Percentiles rank a stretch among this genome's conserved stretches.
Conservation (phyloP, 2,797 vertebrate genomes). For the Sebastes steindachneri region DNA sequence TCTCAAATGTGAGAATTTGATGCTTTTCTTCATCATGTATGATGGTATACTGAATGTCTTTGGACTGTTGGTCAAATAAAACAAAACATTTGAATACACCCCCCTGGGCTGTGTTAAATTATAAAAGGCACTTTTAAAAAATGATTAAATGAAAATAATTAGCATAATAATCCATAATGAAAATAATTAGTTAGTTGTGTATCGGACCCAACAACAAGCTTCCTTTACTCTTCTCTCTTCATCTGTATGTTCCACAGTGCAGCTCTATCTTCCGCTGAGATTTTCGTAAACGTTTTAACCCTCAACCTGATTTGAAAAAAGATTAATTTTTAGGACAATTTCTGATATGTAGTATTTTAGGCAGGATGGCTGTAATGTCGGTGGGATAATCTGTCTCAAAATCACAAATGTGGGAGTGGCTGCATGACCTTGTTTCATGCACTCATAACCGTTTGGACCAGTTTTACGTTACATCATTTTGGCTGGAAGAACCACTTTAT, state of each 20-base stretch:
- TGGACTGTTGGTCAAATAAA: background rate
- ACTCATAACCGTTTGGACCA: background rate
- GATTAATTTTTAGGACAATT: constrained; percentile 43
- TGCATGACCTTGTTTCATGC: constrained; percentile 31
- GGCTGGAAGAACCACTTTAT: background rate
- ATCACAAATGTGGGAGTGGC: constrained; percentile 13
- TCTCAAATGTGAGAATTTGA: too few relatives aligned
- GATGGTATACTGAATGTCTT: background rate
- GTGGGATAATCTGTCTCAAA: constrained; percentile 47
- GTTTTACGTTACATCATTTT: background rate
- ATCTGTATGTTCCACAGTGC: background rate
- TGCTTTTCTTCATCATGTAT: too few relatives aligned
- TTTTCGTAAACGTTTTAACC: background rate
- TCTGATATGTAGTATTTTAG: background rate
- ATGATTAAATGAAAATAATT: background rate
- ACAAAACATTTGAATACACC: background rate
- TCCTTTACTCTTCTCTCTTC: background rate
- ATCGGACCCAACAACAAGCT: background rate
- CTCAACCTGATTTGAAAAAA: constrained; percentile 27
- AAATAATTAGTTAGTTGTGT: background rate
- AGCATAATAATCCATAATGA: background rate
- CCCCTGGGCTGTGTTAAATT: background rate
- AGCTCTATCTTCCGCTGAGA: background rate
- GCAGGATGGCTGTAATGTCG: constrained; percentile 1
- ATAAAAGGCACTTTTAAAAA: background rate